phyloP scores from a whole-genome alignment of 2,113 vertebrate genomes.

The Erythrolamprus reginae region DNA sequence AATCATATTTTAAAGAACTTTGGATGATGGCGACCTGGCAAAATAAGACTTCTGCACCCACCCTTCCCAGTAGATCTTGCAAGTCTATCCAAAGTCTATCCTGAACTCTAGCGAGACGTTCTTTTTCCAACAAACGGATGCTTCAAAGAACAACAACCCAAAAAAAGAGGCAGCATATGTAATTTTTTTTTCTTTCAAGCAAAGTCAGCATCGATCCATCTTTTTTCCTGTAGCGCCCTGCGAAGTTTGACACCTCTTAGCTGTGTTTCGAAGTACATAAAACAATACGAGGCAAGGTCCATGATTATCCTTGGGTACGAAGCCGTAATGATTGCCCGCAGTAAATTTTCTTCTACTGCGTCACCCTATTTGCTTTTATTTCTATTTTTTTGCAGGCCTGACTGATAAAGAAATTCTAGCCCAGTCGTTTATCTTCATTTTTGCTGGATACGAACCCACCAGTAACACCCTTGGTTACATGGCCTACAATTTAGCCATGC shows the following conservation, averaged over 20 bases:
- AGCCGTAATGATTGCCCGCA: not conserved
- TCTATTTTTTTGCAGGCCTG: constrained; percentile 57
- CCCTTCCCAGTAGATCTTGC: not conserved
- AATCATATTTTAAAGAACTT: not conserved
- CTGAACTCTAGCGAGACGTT: constrained; percentile 19
- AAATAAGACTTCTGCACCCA: not conserved
- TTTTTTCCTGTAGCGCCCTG: constrained; percentile 44
- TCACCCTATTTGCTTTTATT: not conserved
- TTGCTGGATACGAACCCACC: constrained; percentile 66
- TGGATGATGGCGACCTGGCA: not conserved
- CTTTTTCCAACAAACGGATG: constrained; percentile 42
- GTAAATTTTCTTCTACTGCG: not conserved
- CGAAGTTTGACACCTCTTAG: constrained; percentile 39
- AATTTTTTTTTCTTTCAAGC: not conserved
- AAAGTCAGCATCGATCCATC: constrained; percentile 46
- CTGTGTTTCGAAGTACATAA: not conserved
- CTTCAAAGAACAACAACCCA: not conserved
- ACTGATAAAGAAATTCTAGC: constrained; percentile 69
- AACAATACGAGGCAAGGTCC: not conserved
- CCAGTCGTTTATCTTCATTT: constrained; percentile 70
- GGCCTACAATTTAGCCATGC: constrained; percentile 60
- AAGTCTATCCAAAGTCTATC: constrained; percentile 17
- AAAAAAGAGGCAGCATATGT: not conserved
- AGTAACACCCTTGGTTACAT: constrained; percentile 58
- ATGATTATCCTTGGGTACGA: not conserved